Conservation (phyloP, 1,140 invertebrate species). For the Drosophila persimilis region DNA sequence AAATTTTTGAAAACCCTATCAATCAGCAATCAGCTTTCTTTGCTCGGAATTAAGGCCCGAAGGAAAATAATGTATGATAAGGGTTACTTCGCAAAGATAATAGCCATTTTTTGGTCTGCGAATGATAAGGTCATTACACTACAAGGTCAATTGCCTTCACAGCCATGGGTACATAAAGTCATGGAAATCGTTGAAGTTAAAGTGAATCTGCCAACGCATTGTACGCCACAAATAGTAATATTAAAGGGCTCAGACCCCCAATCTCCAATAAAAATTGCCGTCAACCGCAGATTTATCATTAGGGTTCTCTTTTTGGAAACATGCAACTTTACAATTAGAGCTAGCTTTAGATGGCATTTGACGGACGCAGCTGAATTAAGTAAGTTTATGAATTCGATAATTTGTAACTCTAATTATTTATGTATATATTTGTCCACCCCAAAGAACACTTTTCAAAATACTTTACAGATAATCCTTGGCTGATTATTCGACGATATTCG, state of each 20-base stretch:
- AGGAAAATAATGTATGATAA: slow-evolving; percentile 14
- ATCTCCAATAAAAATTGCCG: not conserved
- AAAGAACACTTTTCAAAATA: slow-evolving; percentile 29
- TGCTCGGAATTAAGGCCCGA: not conserved
- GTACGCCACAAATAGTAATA: slow-evolving; percentile 6
- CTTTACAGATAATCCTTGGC: not conserved
- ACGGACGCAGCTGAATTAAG: slow-evolving; percentile 18
- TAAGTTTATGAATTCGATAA: slow-evolving; percentile 16
- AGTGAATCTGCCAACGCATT: not conserved
- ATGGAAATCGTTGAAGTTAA: not conserved
- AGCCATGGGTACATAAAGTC: not conserved
- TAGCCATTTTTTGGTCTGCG: slow-evolving; percentile 41
- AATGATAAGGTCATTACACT: slow-evolving; percentile 10
- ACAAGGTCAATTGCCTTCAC: not conserved
- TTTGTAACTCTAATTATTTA: not conserved
- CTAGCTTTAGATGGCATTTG: slow-evolving; percentile 7
- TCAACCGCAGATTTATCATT: slow-evolving; percentile 1
- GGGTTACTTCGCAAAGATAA: slow-evolving; percentile 20
- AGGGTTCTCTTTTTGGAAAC: not conserved
- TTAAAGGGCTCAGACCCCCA: slow-evolving; percentile 4
- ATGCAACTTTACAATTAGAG: not conserved
- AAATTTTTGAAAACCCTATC: not conserved
- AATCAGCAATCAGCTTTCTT: slow-evolving; percentile 5
- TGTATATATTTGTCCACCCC: not conserved
- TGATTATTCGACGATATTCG: slow-evolving; percentile 6